phyloP scores from a whole-genome alignment of 2,797 vertebrate species.

The Danionella dracula region DNA sequence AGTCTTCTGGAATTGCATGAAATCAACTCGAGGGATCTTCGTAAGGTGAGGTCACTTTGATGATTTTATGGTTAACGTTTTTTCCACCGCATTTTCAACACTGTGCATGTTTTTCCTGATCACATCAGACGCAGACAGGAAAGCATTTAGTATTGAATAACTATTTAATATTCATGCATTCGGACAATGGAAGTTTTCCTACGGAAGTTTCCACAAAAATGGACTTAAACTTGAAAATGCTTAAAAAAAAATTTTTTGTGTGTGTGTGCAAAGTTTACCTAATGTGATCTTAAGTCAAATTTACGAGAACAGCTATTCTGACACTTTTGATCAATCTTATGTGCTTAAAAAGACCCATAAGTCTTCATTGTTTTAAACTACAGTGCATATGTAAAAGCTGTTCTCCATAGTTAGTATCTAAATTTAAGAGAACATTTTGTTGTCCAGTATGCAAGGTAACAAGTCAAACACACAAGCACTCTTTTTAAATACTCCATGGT shows the following conservation, averaged over 20 bases:
- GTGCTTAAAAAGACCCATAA: constrained; percentile 64
- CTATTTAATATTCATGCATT: neutral
- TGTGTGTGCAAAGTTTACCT: neutral
- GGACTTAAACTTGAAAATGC: too few species aligned
- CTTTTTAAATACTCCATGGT: constrained; percentile 1
- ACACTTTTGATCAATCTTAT: too few species aligned
- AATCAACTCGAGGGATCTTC: constrained; percentile 54
- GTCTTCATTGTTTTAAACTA: constrained; percentile 79
- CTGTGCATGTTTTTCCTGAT: too few species aligned
- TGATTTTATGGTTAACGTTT: too few species aligned
- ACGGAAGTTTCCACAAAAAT: too few species aligned
- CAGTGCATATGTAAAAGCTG: constrained; percentile 81
- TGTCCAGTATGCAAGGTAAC: constrained; percentile 58
- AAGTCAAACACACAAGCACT: constrained; percentile 5
- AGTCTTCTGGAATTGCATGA: constrained; percentile 68
- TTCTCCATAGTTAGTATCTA: constrained; percentile 76
- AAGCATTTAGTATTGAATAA: too few species aligned
- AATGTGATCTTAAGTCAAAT: constrained; percentile 10
- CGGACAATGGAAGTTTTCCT: too few species aligned
- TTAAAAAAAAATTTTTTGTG: too few species aligned
- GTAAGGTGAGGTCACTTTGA: neutral
- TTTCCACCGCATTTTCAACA: too few species aligned
- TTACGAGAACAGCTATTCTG: too few species aligned
- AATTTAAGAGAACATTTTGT: constrained; percentile 57
- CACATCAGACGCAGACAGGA: too few species aligned